Percentiles rank a stretch among this genome's conserved stretches.
Evolutionary conservation across 2,797 vertebrate genomes (phyloP).

Genomic region (Sebastolobus altivelis): DNA sequence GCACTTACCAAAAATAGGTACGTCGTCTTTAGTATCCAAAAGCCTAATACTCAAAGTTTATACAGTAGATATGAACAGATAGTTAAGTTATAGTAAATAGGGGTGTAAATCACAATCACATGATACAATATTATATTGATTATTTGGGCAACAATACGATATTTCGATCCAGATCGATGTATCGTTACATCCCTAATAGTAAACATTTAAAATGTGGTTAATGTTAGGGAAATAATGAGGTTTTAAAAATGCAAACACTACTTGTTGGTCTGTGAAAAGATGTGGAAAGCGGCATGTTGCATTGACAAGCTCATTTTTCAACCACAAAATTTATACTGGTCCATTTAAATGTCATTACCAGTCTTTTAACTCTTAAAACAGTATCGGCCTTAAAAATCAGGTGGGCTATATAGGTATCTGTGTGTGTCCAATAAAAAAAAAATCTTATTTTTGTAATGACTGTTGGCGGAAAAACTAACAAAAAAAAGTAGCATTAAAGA

Average conservation of each 20-base stretch:
- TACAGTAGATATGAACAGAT: background rate
- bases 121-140: too few relatives aligned
- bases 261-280: background rate
- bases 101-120: rapidly evolving
- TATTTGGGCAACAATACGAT: rapidly evolving
- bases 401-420: background rate
- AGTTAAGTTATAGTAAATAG: too few relatives aligned
- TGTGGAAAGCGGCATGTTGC: background rate
- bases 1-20: background rate
- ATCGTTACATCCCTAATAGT: background rate
- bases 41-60: background rate
- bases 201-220: background rate
- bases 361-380: background rate
- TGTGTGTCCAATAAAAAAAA: background rate
- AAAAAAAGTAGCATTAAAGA: background rate
- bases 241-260: background rate
- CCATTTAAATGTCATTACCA: background rate
- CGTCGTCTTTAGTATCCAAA: background rate
- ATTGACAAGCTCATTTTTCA: background rate
- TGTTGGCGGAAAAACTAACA: background rate
- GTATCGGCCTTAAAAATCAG: background rate
- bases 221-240: background rate
- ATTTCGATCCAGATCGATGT: too few relatives aligned
- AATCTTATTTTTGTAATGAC: background rate
- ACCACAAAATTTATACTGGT: background rate